phyloP scores from a whole-genome alignment of 2,113 vertebrate genomes.

The Chloropsis hardwickii region DNA sequence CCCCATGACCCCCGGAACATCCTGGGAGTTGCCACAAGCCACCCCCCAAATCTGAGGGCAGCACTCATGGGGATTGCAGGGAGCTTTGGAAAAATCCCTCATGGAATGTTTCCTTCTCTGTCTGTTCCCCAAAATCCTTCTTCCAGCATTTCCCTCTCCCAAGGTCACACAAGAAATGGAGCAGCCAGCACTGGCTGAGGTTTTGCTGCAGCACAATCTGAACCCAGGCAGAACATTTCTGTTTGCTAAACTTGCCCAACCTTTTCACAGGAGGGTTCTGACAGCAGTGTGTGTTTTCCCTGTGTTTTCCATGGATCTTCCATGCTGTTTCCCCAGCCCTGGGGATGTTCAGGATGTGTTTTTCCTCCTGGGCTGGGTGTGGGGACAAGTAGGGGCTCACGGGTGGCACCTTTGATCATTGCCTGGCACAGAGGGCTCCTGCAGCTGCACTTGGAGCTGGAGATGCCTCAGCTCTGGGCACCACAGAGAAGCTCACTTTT shows the following conservation, averaged over 20 bases:
- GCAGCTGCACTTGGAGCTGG: conserved; percentile 3
- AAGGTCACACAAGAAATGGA: not conserved
- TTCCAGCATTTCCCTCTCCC: not conserved
- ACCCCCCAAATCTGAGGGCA: not conserved
- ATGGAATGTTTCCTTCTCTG: accelerated
- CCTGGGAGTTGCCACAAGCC: not conserved
- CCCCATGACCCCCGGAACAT: accelerated
- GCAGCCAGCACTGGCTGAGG: not conserved
- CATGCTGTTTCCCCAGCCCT: not conserved
- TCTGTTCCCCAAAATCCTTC: not conserved
- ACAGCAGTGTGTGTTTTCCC: not conserved
- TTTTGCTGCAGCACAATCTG: not conserved
- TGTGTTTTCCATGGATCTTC: not conserved
- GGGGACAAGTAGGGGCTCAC: not conserved
- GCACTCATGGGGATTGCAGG: accelerated
- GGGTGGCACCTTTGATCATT: conserved; percentile 45
- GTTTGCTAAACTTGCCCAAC: not conserved
- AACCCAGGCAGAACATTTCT: not conserved
- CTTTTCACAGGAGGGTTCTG: not conserved
- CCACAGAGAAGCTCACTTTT: not conserved
- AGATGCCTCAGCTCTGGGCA: not conserved
- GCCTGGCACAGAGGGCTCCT: not conserved
- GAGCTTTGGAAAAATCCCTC: not conserved
- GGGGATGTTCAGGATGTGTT: not conserved
- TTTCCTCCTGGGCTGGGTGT: not conserved